A percentile compares a stretch with the other conserved stretches of the same genome.
phyloP scores from a whole-genome alignment of 2,113 vertebrate species.

The Orthonyx spaldingii region DNA sequence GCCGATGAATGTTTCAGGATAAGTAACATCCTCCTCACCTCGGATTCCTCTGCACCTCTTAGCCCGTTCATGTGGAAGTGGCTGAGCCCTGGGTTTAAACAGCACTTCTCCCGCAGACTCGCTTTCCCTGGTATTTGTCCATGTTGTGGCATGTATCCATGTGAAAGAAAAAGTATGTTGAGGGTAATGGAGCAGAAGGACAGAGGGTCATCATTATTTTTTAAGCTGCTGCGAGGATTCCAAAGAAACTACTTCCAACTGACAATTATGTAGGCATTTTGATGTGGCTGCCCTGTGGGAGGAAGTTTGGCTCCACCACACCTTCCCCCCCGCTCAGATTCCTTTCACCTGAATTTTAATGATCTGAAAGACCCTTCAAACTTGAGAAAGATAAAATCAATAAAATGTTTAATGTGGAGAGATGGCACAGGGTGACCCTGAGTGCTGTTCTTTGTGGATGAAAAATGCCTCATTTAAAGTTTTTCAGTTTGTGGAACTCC shows the following conservation, averaged over 20 bases:
- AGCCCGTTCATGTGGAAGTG: constrained; percentile 37
- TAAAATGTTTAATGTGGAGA: not conserved
- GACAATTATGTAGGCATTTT: not conserved
- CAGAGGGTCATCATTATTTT: constrained; percentile 21
- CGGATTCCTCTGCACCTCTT: not conserved
- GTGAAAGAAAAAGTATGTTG: constrained; percentile 11
- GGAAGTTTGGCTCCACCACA: not conserved
- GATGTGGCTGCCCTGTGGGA: not conserved
- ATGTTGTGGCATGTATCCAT: not conserved
- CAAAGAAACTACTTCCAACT: not conserved
- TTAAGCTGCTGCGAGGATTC: constrained; percentile 11
- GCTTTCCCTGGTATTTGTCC: not conserved
- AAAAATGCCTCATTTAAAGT: not conserved
- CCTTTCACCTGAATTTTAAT: not conserved
- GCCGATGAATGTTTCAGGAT: constrained; percentile 52
- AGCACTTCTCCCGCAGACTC: not conserved
- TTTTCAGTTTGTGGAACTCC: not conserved
- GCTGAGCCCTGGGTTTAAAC: not conserved
- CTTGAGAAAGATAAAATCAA: not conserved
- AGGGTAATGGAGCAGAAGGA: constrained; percentile 50
- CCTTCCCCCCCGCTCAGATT: not conserved
- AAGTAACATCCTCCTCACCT: constrained; percentile 36
- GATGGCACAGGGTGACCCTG: not conserved
- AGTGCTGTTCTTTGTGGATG: not conserved
- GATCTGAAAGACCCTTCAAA: not conserved